These are phyloP conservation scores for Myanophis thanlyinensis DNA, from an alignment of 2,113 vertebrate genomes.

Conservation along the genomic window DNA sequence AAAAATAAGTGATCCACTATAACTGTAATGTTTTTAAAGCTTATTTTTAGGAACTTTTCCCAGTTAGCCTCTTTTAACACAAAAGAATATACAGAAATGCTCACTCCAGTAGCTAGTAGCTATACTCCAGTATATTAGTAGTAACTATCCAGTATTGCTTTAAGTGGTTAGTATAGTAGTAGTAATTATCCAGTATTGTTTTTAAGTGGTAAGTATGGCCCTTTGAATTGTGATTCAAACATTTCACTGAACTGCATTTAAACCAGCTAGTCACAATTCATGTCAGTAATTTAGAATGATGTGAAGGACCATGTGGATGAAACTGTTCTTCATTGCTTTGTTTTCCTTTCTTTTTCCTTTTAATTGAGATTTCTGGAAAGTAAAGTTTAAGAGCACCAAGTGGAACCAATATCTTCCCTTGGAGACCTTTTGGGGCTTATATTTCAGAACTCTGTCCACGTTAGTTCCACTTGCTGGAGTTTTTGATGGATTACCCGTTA, in stretches of 20 bases:
- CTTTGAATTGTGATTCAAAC: not conserved
- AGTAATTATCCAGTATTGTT: not conserved
- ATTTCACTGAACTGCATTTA: not conserved
- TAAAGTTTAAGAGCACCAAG: slow-evolving; percentile 27
- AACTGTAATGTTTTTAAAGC: not conserved
- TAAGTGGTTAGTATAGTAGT: not conserved
- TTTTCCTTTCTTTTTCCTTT: not conserved
- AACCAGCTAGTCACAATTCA: not conserved
- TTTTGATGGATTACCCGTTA: slow-evolving; percentile 42
- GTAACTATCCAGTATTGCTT: not conserved
- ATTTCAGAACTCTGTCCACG: slow-evolving; percentile 61
- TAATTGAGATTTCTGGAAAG: slow-evolving; percentile 35
- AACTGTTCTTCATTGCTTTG: not conserved
- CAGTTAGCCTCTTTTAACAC: not conserved
- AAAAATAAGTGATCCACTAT: not conserved
- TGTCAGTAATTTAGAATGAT: not conserved
- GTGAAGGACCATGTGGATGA: not conserved
- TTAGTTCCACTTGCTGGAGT: slow-evolving; percentile 62
- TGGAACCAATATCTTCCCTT: slow-evolving; percentile 46
- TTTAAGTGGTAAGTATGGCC: not conserved
- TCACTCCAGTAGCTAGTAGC: not conserved
- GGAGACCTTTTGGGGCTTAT: slow-evolving; percentile 50
- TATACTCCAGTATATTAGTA: too few species aligned
- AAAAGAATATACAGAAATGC: not conserved
- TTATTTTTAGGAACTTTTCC: not conserved